Evolutionary conservation across 2,888 invertebrate genomes (phyloP).

Genomic region (Tridacna crocea): DNA sequence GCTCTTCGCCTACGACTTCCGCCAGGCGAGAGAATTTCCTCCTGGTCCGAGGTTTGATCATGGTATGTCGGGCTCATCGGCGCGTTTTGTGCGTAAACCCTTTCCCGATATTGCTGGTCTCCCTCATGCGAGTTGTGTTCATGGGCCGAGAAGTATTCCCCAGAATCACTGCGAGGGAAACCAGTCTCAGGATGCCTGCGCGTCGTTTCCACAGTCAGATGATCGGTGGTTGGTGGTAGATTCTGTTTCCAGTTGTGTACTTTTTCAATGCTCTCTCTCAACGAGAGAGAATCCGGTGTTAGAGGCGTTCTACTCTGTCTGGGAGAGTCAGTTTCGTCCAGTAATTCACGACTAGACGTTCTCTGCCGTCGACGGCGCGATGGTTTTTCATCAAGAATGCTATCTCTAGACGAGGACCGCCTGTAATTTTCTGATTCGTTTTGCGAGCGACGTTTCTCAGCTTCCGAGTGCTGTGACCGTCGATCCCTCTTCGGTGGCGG

Average conservation of each 20-base stretch:
- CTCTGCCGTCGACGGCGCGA: conserved; percentile 65
- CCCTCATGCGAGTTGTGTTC: conserved; percentile 54
- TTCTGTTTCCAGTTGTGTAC: conserved; percentile 82
- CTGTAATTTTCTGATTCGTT: conserved; percentile 63
- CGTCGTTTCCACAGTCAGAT: conserved; percentile 45
- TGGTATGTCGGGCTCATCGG: conserved; percentile 34
- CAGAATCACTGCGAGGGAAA: conserved; percentile 69
- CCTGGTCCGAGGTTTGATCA: conserved; percentile 40
- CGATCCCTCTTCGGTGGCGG: conserved; percentile 35
- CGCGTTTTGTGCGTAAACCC: conserved; percentile 46
- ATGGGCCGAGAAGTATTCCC: conserved; percentile 70
- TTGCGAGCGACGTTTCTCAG: conserved; percentile 61
- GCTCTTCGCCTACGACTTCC: conserved; percentile 55
- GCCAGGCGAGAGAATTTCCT: conserved; percentile 61
- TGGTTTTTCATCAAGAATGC: conserved; percentile 75
- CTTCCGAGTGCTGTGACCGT: conserved; percentile 61
- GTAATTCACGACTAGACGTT: conserved; percentile 74
- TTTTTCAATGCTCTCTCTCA: conserved; percentile 83
- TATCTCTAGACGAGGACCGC: conserved; percentile 78
- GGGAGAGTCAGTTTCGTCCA: conserved; percentile 67
- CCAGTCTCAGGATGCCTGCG: conserved; percentile 61
- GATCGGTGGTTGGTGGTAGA: conserved; percentile 68
- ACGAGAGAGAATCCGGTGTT: conserved; percentile 79
- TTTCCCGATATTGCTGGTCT: conserved; percentile 44
- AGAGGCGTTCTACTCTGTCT: conserved; percentile 64